Evolutionary conservation across 2,113 vertebrate species (phyloP), one percentile per base, ranked within the genome.

Genomic region (Melospiza melodia): DNA sequence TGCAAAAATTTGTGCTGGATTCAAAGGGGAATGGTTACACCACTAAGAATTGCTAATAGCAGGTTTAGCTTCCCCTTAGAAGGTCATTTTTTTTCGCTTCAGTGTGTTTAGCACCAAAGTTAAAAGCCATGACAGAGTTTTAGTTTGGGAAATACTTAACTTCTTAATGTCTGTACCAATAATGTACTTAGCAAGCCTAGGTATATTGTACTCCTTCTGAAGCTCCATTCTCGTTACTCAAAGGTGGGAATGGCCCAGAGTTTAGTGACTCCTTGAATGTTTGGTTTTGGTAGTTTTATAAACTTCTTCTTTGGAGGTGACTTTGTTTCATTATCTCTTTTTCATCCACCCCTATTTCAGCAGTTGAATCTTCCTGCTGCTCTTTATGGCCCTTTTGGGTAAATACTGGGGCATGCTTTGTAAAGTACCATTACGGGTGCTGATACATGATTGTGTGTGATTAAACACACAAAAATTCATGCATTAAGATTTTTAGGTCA

Each of bases 401-500:
- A 62, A 97, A 96, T 77, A 51, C 52, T 78, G 90, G 91, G 73
- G 63, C 0, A 3, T 80, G 77, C 91, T 97, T 96, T 11, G 7
- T 65, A 65, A 89, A 94, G 88, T 83, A 46, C 94, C 2, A 3
- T 92, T 88, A 48, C n/a, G 91, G 91, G 62, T 95, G 91, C 78
- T 89, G 94, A n/a, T 57, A 33, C 5, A 2, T 57, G 55, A n/a
- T 33, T 23, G 31, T n/a, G 33, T 58, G 33, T n/a, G 21, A 33
- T 96, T 96, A 92, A 74, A 90, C 87, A 94, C 78, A 67, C 58
- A 81, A 71, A 94, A 95, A 82, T 93, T 74, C 46, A 22, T 91
- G 61, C 10, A 3, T 96, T 51, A 84, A 94, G 80, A 83, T 95
- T 97, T 96, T 79, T 94, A 95, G 93, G 80, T 96, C 62, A 74